phyloP scores from a whole-genome alignment of 1,140 invertebrate genomes.

The Aphaenogaster floridana region DNA sequence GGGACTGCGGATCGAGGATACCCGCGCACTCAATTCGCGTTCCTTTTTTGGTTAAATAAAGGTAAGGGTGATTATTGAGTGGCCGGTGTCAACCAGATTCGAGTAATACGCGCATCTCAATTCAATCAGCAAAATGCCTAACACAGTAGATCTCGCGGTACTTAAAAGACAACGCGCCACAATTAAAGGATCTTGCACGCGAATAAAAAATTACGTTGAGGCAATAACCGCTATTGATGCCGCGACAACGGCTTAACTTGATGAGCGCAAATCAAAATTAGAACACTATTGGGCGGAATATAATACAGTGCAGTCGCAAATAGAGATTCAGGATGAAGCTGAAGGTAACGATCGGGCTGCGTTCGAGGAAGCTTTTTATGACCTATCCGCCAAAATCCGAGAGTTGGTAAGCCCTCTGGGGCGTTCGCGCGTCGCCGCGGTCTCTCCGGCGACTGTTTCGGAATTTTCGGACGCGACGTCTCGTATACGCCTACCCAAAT shows the following conservation, averaged over 20 bases:
- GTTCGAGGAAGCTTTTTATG: background rate
- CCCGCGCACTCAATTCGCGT: too few relatives aligned
- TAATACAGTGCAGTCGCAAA: background rate
- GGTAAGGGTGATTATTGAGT: too few relatives aligned
- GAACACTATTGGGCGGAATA: background rate
- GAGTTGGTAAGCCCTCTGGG: background rate
- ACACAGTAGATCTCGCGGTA: too few relatives aligned
- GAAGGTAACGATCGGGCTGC: background rate
- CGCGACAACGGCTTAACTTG: background rate
- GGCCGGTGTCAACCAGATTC: too few relatives aligned
- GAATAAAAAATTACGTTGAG: background rate
- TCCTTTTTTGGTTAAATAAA: too few relatives aligned
- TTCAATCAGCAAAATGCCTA: too few relatives aligned
- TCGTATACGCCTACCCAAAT: constrained; percentile 22
- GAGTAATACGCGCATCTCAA: too few relatives aligned
- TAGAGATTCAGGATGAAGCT: background rate
- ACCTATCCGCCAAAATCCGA: background rate
- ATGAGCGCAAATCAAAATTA: background rate
- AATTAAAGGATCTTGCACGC: background rate
- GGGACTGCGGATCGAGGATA: too few relatives aligned
- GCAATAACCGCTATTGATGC: background rate
- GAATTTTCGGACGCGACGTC: background rate
- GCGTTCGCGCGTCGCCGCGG: background rate
- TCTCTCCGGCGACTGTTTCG: background rate
- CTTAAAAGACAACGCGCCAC: background rate